Conservation (phyloP, 2,888 invertebrate genomes). For the Drosophila borborema region DNA sequence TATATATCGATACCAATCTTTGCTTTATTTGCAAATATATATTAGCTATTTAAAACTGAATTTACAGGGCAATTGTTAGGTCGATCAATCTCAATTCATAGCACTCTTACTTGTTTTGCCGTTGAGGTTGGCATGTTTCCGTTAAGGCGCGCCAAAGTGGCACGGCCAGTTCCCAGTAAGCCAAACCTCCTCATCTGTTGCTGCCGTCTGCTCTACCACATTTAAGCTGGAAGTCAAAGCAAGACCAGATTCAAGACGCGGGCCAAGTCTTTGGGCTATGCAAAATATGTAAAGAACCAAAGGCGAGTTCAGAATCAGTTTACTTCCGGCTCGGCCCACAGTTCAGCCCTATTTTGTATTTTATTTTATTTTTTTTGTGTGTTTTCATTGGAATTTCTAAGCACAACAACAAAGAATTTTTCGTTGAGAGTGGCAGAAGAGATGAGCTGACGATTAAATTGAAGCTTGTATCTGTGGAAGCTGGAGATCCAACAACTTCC, state of each 20-base stretch:
- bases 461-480: conserved; percentile 25
- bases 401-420: conserved; percentile 32
- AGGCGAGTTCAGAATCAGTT: conserved; percentile 29
- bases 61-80: background rate
- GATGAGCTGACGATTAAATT: conserved; percentile 47
- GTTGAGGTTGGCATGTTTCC: conserved; percentile 74
- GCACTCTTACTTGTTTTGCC: conserved; percentile 21
- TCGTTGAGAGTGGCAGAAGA: conserved; percentile 17
- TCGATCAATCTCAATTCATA: background rate
- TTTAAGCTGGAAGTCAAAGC: conserved; percentile 20
- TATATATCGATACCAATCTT: background rate
- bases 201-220: background rate
- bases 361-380: conserved; percentile 24
- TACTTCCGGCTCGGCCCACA: conserved; percentile 45
- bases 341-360: background rate
- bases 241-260: conserved; percentile 11
- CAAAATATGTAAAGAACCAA: conserved; percentile 41
- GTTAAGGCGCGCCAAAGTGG: conserved; percentile 77
- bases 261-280: conserved; percentile 36
- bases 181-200: background rate
- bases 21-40: background rate
- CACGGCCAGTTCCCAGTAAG: conserved; percentile 63
- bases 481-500: conserved; percentile 69
- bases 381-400: conserved; percentile 67
- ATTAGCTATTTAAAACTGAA: background rate